phyloP scores from a whole-genome alignment of 2,113 vertebrate genomes.

The Isurus oxyrinchus region DNA sequence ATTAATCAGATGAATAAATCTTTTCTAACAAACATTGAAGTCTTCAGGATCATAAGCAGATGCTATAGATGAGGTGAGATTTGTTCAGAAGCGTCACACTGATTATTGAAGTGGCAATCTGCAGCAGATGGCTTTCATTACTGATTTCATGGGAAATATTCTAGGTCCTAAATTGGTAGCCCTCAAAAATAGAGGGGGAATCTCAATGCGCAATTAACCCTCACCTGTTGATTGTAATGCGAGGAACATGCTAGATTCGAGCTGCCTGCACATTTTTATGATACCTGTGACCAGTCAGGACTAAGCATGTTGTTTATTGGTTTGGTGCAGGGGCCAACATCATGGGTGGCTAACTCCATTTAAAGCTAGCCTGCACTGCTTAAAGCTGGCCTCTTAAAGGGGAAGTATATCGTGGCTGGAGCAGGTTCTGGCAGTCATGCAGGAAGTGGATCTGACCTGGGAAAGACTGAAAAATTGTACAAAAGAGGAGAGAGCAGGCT shows the following conservation, averaged over 20 bases:
- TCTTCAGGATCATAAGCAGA: not conserved
- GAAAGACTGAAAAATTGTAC: too few species aligned
- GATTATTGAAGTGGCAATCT: not conserved
- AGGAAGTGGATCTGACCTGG: too few species aligned
- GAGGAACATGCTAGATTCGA: not conserved
- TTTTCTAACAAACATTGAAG: not conserved
- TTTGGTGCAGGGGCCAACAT: not conserved
- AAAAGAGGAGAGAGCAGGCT: too few species aligned
- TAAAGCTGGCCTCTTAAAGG: not conserved
- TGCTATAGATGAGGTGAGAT: not conserved
- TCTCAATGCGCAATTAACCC: not conserved
- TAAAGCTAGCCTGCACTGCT: not conserved
- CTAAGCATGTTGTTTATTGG: not conserved
- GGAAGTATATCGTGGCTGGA: too few species aligned
- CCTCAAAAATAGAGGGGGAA: not conserved
- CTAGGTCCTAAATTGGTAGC: not conserved
- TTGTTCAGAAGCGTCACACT: not conserved
- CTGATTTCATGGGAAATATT: not conserved
- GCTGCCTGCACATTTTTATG: not conserved
- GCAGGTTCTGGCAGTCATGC: too few species aligned
- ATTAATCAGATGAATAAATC: not conserved
- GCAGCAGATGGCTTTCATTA: conserved; percentile 25
- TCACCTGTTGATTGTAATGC: not conserved
- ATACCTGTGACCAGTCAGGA: not conserved
- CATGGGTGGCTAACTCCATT: not conserved